Evolutionary conservation across 2,113 vertebrate genomes (phyloP).

Genomic region (Hydropotes inermis): DNA sequence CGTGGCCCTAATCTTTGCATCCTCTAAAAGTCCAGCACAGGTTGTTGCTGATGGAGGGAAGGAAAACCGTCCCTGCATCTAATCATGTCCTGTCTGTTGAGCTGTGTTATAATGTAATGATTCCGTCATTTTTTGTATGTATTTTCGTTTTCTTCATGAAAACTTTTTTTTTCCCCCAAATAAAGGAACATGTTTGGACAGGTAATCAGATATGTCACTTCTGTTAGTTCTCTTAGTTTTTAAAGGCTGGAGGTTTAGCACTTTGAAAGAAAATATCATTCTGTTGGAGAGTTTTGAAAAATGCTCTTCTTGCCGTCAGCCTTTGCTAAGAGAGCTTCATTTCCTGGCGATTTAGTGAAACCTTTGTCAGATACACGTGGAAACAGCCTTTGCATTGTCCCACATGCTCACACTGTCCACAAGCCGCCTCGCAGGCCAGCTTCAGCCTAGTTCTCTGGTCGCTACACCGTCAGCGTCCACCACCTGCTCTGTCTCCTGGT

Average conservation of each 20-base stretch:
- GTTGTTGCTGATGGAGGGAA: background rate
- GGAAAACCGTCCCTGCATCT: background rate
- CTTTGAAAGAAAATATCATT: background rate
- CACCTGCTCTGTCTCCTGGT: background rate
- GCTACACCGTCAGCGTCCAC: background rate
- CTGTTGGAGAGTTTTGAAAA: background rate
- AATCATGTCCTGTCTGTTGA: background rate
- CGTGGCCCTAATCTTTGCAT: rapidly evolving
- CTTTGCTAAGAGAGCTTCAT: background rate
- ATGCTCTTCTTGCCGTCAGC: background rate
- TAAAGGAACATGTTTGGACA: background rate
- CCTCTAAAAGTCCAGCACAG: background rate
- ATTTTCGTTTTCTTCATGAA: background rate
- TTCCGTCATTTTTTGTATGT: background rate
- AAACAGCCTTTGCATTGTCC: background rate
- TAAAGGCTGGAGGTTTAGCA: background rate
- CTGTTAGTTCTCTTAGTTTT: background rate
- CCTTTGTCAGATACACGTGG: background rate
- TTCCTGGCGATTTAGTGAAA: background rate
- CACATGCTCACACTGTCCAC: rapidly evolving
- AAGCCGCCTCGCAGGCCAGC: rapidly evolving
- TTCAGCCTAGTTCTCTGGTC: background rate
- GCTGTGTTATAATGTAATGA: background rate
- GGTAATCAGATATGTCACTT: background rate
- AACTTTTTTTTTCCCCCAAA: background rate